Base-by-base conservation (phyloP, 1,140 invertebrate genomes). In the Neodiprion lecontei region DNA sequence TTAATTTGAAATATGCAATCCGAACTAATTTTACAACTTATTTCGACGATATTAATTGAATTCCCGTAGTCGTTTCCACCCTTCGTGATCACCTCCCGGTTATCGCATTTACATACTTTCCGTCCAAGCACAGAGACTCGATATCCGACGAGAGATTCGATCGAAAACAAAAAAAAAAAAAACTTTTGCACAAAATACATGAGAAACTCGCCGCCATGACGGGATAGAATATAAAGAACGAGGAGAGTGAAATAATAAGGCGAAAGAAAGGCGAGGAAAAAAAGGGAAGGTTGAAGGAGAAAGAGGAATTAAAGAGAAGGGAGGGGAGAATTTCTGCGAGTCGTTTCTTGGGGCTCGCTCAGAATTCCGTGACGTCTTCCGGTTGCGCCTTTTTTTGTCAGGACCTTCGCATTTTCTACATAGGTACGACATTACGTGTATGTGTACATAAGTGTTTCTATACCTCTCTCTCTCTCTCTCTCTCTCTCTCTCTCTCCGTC, bases 321-420 rank as follows among this genome's bases (percentile, higher is more conserved):
- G 28, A 40, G 28, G 28, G 5, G 28, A 40, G 5, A 40, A 40
- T 40, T 40, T 40, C 2, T 40, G 5, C 28, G 53, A 61, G 3
- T 61, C 53, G 4, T 7, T 61, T 61, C 53, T 61, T 61, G 2
- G n/a, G 53, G 53, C 4, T 61, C 53, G 28, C 28, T 61, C 53
- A 14, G 53, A 14, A 61, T 61, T 61, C 53, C 53, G n/a, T 61
- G 53, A 61, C 53, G n/a, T 61, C 53, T 61, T 61, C n/a, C 53
- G 11, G 53, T 9, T 9, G 11, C 53, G 53, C 53, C 3, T 17
- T 61, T 17, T 61, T 61, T 61, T 61, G 53, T 61, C 53, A 61
- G n/a, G 4, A 7, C 28, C 28, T 40, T 40, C 28, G 28, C 2
- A 40, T 40, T 40, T 40, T 40, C 28, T 5, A 17, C 53, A 9